These are phyloP conservation scores for Cataglyphis hispanica DNA, from an alignment of 1,140 invertebrate species.

Conservation along the genomic window DNA sequence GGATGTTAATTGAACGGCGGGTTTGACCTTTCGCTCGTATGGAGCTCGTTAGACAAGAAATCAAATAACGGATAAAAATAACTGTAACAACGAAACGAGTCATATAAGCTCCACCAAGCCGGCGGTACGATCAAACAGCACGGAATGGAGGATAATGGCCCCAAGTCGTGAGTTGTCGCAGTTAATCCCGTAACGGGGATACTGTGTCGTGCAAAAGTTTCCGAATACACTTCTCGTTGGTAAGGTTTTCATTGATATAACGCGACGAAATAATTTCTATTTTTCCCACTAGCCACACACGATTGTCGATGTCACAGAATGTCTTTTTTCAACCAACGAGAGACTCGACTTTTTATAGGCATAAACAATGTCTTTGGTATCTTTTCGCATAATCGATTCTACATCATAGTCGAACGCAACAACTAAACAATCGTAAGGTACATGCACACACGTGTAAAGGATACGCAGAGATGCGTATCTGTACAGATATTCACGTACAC, in stretches of 20 bases:
- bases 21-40: background rate
- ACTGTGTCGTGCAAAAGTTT: constrained; percentile 48
- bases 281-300: background rate
- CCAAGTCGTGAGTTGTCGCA: constrained; percentile 57
- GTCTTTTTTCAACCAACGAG: background rate
- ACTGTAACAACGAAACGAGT: constrained; percentile 34
- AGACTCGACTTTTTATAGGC: background rate
- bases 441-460: background rate
- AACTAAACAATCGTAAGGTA: background rate
- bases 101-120: constrained; percentile 17
- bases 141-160: constrained; percentile 51
- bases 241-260: constrained; percentile 54
- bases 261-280: constrained; percentile 19
- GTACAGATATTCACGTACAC: background rate
- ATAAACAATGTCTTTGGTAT: background rate
- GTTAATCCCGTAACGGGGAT: constrained; percentile 51
- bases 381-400: background rate
- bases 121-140: constrained; percentile 39
- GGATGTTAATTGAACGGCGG: constrained; percentile 41
- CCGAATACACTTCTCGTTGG: constrained; percentile 8
- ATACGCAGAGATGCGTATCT: background rate
- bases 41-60: constrained; percentile 35
- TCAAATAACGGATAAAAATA: constrained; percentile 36
- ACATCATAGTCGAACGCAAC: background rate
- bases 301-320: background rate